phyloP scores from a whole-genome alignment of 2,797 vertebrate species.

The Cyprinella venusta region DNA sequence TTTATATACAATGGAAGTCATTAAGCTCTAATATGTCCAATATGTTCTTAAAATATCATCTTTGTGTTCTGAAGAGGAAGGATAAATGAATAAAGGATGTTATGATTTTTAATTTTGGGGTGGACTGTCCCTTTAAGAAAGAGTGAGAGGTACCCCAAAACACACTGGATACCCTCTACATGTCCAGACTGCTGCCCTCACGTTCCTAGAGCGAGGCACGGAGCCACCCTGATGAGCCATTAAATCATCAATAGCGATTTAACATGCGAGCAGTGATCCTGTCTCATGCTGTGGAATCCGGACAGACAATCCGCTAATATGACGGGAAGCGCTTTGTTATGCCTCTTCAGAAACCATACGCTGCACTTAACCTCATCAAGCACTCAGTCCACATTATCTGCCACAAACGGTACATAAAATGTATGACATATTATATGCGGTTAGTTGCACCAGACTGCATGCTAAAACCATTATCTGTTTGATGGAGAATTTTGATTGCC shows the following conservation, averaged over 20 bases:
- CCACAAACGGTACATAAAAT: constrained; percentile 40
- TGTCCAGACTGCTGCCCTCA: constrained; percentile 20
- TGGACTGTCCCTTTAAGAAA: constrained; percentile 19
- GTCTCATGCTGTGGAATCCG: constrained; percentile 33
- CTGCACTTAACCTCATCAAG: constrained; percentile 40
- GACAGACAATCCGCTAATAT: constrained; percentile 35
- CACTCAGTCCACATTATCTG: constrained; percentile 29
- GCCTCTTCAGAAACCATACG: constrained; percentile 37
- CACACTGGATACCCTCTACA: neutral
- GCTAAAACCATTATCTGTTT: constrained; percentile 57
- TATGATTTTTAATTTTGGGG: neutral
- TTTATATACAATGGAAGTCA: neutral
- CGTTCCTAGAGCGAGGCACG: constrained; percentile 14
- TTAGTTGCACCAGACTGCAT: constrained; percentile 53
- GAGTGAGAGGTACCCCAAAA: neutral
- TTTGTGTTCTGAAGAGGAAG: neutral
- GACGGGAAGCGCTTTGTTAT: constrained; percentile 2
- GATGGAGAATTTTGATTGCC: constrained; percentile 46
- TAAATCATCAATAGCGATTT: constrained; percentile 38
- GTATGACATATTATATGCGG: constrained; percentile 33
- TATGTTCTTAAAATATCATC: neutral
- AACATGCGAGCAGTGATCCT: constrained; percentile 2
- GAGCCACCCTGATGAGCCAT: constrained; percentile 43
- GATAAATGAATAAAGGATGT: neutral
- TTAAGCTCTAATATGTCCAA: neutral